A percentile compares a stretch with the other conserved stretches of the same genome.
Evolutionary conservation across 2,888 invertebrate genomes (phyloP).

Genomic region (Drosophila mimica): DNA sequence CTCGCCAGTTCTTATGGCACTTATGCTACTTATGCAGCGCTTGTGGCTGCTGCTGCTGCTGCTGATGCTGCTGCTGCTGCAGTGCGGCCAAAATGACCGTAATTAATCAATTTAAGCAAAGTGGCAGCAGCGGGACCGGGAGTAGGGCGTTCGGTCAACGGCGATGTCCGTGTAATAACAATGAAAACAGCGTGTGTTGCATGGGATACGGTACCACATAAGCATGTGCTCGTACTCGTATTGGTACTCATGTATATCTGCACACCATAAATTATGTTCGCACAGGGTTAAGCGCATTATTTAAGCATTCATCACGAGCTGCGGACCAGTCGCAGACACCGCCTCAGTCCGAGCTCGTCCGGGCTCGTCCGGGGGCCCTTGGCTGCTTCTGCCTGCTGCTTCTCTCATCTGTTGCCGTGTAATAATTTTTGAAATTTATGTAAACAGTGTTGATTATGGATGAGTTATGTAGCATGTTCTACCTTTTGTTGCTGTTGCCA

Average conservation of each 20-base stretch:
- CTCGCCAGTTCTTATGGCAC: conserved; percentile 68
- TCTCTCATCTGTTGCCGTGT: conserved; percentile 62
- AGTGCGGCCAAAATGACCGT: conserved; percentile 68
- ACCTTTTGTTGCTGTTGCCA: conserved; percentile 67
- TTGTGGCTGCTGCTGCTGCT: conserved; percentile 33
- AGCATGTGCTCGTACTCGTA: conserved; percentile 25
- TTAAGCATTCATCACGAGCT: conserved; percentile 79
- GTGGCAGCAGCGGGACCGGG: conserved; percentile 60
- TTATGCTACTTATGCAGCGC: conserved; percentile 74
- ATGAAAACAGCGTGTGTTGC: conserved; percentile 75
- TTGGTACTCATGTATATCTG: conserved; percentile 71
- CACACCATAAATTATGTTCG: conserved; percentile 84
- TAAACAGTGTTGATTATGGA: conserved; percentile 81
- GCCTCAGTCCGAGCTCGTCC: conserved; percentile 5
- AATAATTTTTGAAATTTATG: conserved; percentile 80
- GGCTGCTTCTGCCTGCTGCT: conserved; percentile 12
- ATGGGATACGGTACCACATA: conserved; percentile 16
- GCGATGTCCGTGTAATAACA: conserved; percentile 77
- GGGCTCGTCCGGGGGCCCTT: conserved; percentile 15
- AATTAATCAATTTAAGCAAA: conserved; percentile 81
- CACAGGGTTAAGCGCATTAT: conserved; percentile 83
- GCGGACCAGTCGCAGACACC: conserved; percentile 30
- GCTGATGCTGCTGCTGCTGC: conserved; percentile 23
- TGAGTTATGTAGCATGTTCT: conserved; percentile 78
- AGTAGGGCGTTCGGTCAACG: conserved; percentile 62